Evolutionary conservation across 2,797 vertebrate genomes (phyloP).

Genomic region (Lagorchestes hirsutus): DNA sequence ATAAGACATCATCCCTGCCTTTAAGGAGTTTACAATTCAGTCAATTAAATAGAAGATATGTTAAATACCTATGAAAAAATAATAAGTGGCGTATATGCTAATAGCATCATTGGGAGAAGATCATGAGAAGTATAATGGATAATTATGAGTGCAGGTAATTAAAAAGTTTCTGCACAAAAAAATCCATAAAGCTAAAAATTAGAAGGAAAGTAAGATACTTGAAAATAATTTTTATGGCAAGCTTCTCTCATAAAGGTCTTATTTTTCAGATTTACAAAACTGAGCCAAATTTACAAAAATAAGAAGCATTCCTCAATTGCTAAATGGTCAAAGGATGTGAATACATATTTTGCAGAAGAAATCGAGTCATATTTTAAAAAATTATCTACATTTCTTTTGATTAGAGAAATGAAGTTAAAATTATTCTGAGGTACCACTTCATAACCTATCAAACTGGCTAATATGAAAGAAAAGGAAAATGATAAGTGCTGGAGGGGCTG

Average conservation of each 20-base stretch:
- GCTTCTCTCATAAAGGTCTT: neutral
- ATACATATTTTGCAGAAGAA: neutral
- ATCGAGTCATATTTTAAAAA: neutral
- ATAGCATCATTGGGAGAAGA: neutral
- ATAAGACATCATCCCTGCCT: neutral
- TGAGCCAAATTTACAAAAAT: neutral
- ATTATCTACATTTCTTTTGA: neutral
- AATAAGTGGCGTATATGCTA: neutral
- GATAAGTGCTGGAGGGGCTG: neutral
- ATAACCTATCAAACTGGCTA: neutral
- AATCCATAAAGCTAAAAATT: neutral
- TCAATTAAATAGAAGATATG: neutral
- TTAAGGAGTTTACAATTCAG: too few relatives aligned
- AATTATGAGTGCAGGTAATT: neutral
- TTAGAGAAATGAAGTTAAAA: neutral
- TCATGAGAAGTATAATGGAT: neutral
- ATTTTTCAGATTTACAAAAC: neutral
- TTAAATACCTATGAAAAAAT: neutral
- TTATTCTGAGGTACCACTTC: neutral
- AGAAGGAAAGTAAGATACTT: neutral
- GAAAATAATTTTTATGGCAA: neutral
- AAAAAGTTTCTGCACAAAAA: neutral
- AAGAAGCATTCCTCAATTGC: neutral
- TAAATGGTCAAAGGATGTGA: neutral
- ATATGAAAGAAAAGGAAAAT: neutral